These are phyloP conservation scores for Phlogophora meticulosa DNA, from an alignment of 2,888 invertebrate genomes.

Conservation along the genomic window DNA sequence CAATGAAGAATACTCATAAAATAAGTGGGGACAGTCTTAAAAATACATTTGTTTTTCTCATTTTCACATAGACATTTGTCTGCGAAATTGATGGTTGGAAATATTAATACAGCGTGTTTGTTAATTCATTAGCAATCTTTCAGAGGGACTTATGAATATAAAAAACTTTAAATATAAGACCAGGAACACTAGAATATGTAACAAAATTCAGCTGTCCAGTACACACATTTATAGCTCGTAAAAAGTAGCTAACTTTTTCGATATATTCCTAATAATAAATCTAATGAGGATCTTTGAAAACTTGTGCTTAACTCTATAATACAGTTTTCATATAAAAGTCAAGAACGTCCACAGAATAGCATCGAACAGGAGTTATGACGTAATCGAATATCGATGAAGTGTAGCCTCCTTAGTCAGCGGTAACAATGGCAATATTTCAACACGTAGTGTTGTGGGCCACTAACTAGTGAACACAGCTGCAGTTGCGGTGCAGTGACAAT, in stretches of 20 bases:
- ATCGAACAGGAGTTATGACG: slow-evolving; percentile 43
- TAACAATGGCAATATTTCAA: slow-evolving; percentile 80
- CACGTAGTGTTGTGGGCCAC: slow-evolving; percentile 80
- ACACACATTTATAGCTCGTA: no score
- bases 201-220: no score
- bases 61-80: slow-evolving; percentile 35
- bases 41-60: slow-evolving; percentile 58
- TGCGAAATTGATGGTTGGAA: background rate
- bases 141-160: no score
- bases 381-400: slow-evolving; percentile 68
- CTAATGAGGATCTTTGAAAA: slow-evolving; percentile 39
- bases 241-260: no score
- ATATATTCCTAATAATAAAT: slow-evolving; percentile 33
- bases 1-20: slow-evolving; percentile 57
- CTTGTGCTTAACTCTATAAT: slow-evolving; percentile 11
- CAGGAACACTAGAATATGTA: no score
- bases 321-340: slow-evolving; percentile 33
- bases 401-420: slow-evolving; percentile 66
- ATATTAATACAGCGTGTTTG: no score
- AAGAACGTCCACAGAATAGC: slow-evolving; percentile 19
- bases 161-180: no score
- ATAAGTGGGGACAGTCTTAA: slow-evolving; percentile 50
- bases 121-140: no score
- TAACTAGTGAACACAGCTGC: slow-evolving; percentile 87
- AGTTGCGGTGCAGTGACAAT: slow-evolving; percentile 85